Conservation (phyloP, 2,113 vertebrate genomes). For the Cheirogaleus medius region DNA sequence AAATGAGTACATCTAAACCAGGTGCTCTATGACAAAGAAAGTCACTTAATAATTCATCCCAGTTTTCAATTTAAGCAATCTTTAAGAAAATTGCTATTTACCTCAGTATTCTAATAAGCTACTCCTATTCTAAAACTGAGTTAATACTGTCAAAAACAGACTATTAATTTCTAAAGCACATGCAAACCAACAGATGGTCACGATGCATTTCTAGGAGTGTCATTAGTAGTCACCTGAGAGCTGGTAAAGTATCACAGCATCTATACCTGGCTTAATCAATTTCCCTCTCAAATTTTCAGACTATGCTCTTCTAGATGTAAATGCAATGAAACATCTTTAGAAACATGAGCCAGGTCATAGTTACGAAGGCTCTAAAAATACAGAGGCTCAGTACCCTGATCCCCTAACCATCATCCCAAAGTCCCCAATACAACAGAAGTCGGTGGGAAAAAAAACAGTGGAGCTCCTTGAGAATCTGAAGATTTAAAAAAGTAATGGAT, state of each 20-base stretch:
- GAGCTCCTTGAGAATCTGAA: not conserved
- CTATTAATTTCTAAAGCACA: not conserved
- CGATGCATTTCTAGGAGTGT: not conserved
- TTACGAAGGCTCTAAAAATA: not conserved
- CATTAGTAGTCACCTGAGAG: not conserved
- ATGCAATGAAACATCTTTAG: not conserved
- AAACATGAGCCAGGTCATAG: not conserved
- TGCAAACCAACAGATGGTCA: not conserved
- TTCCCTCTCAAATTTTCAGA: not conserved
- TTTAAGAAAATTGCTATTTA: not conserved
- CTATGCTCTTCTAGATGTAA: not conserved
- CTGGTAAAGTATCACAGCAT: not conserved
- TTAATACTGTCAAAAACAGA: slow-evolving; percentile 12
- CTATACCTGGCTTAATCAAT: not conserved
- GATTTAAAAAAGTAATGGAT: not conserved
- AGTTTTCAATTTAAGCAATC: not conserved
- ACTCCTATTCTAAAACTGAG: slow-evolving; percentile 14
- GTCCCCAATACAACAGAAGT: not conserved
- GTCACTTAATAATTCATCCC: not conserved
- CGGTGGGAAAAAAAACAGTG: not conserved
- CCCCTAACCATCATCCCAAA: not conserved
- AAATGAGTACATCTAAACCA: not conserved
- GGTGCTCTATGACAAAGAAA: not conserved
- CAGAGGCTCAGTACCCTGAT: not conserved
- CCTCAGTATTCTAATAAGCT: not conserved